Conservation (phyloP, 1,140 invertebrate species). For the Portunus trituberculatus region DNA sequence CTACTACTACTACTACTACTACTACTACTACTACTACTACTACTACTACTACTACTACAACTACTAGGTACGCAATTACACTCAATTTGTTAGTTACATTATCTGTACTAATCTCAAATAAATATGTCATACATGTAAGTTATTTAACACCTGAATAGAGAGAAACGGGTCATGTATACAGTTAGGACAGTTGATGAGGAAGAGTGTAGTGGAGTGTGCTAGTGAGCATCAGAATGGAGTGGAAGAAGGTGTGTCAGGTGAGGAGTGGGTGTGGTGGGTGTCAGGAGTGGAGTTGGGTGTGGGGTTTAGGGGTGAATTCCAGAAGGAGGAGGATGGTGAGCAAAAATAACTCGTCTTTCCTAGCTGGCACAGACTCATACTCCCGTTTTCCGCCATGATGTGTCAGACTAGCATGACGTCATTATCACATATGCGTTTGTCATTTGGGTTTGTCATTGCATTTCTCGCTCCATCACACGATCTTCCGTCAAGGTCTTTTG, state of each 20-base stretch:
- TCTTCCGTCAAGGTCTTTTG: not conserved
- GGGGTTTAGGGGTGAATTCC: no score
- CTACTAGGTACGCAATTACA: no score
- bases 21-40: slow-evolving; percentile 7
- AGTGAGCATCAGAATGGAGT: not conserved
- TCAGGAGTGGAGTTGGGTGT: not conserved
- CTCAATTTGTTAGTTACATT: no score
- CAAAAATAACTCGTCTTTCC: not conserved
- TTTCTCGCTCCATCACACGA: not conserved
- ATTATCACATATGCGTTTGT: not conserved
- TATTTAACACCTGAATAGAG: not conserved
- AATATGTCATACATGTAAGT: not conserved
- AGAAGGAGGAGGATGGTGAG: not conserved
- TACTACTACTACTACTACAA: not conserved
- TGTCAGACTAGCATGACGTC: not conserved
- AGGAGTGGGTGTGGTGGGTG: not conserved
- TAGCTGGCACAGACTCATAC: not conserved
- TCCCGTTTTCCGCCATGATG: not conserved
- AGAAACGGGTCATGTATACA: not conserved
- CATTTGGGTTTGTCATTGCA: not conserved
- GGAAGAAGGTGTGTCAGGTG: not conserved
- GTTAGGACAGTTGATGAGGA: not conserved
- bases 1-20: slow-evolving; percentile 7
- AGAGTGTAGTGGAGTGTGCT: no score
- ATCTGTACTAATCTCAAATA: no score